Conservation (phyloP, 2,113 vertebrate species). For the Thinocorus orbignyianus region DNA sequence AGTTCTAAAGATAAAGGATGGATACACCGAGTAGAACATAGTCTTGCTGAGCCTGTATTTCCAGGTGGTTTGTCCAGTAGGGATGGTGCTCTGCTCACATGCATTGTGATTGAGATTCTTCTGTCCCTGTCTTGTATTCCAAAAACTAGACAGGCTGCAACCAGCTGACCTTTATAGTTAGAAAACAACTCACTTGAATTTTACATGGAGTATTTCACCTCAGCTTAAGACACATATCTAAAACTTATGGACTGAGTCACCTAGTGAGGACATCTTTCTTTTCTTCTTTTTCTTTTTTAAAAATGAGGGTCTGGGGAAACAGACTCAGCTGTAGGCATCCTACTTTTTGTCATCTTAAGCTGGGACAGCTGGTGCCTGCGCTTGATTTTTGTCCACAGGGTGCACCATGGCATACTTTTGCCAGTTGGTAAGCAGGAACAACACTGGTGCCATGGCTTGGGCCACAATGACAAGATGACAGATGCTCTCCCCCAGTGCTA, state of each 20-base stretch:
- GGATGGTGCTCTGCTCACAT: not conserved
- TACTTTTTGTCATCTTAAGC: not conserved
- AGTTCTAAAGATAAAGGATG: not conserved
- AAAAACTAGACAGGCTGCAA: not conserved
- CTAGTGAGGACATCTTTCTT: not conserved
- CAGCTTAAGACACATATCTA: not conserved
- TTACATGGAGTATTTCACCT: not conserved
- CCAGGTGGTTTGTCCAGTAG: not conserved
- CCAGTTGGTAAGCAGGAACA: rapidly evolving
- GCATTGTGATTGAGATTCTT: not conserved
- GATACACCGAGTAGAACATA: not conserved
- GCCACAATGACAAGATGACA: no score
- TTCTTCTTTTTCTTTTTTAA: no score
- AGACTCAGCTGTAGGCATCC: not conserved
- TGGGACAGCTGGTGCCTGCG: not conserved
- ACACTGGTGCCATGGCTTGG: no score
- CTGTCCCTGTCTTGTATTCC: not conserved
- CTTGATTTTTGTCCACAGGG: not conserved
- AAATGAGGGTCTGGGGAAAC: not conserved
- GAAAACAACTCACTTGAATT: not conserved
- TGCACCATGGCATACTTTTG: not conserved
- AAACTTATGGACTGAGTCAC: not conserved
- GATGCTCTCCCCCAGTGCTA: no score
- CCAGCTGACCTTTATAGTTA: not conserved
- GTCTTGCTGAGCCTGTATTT: not conserved